Evolutionary conservation across 2,888 invertebrate species (phyloP).

Genomic region (Thymelicus acteon): DNA sequence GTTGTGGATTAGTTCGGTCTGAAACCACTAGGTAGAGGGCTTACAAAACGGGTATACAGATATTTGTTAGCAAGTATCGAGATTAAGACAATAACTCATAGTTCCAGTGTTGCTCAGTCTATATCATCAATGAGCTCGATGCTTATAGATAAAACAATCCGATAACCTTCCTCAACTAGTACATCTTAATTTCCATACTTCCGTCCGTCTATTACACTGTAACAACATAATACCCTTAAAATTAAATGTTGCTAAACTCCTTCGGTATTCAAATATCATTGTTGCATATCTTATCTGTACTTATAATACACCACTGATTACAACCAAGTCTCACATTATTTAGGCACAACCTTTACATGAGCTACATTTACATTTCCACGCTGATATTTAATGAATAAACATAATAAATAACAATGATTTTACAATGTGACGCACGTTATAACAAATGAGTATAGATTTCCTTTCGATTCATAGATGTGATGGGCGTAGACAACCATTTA

Average conservation of each 20-base stretch:
- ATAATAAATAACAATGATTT: conserved; percentile 35
- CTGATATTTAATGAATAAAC: conserved; percentile 17
- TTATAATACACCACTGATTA: conserved; percentile 51
- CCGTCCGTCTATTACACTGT: conserved; percentile 47
- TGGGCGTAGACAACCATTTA: conserved; percentile 2
- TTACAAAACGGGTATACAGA: too few species aligned
- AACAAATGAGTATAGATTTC: conserved; percentile 56
- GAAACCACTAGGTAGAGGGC: too few species aligned
- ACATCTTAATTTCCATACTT: conserved; percentile 17
- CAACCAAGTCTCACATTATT: conserved; percentile 66
- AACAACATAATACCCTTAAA: conserved; percentile 47
- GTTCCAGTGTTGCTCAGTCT: conserved; percentile 18
- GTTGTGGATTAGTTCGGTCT: too few species aligned
- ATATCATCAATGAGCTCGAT: conserved; percentile 28
- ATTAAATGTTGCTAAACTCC: conserved; percentile 74
- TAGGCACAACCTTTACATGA: conserved; percentile 77
- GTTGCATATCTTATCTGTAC: conserved; percentile 44
- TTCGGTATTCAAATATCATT: conserved; percentile 46
- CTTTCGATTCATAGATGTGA: conserved; percentile 39
- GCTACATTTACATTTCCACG: conserved; percentile 52
- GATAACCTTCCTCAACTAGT: conserved; percentile 36
- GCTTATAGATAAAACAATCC: conserved; percentile 31
- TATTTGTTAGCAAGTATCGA: background rate
- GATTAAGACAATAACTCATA: background rate
- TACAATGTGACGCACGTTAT: conserved; percentile 46